Percentiles rank a stretch among this genome's conserved stretches.
Conservation (phyloP, 2,113 vertebrate genomes). For the Harpagus bidentatus region DNA sequence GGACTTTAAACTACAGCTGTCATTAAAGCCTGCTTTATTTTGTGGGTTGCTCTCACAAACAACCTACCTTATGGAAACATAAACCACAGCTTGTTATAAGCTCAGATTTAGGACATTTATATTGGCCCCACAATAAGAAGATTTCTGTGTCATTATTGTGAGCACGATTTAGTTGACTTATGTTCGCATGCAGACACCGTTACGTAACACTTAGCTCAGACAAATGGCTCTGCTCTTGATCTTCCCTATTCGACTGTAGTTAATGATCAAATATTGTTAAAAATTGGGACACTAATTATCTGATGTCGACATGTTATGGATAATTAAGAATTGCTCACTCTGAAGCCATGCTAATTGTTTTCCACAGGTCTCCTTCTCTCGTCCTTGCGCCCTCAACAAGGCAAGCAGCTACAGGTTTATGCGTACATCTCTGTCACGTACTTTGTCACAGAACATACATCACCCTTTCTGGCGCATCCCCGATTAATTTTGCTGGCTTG, state of each 20-base stretch:
- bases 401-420: conserved; percentile 63
- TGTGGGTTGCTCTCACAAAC: neutral
- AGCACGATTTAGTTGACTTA: conserved; percentile 3
- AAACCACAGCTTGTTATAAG: neutral
- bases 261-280: conserved; percentile 78
- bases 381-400: conserved; percentile 73
- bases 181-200: neutral
- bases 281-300: conserved; percentile 80
- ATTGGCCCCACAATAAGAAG: neutral
- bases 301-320: conserved; percentile 78
- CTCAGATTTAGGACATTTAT: neutral
- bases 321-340: conserved; percentile 78
- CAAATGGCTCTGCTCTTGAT: conserved; percentile 44
- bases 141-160: neutral
- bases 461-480: conserved; percentile 68
- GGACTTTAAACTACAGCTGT: neutral
- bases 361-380: conserved; percentile 70
- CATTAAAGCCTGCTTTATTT: neutral
- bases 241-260: conserved; percentile 56
- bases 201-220: conserved; percentile 39
- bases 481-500: conserved; percentile 73
- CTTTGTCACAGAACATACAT: conserved; percentile 78
- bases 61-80: neutral
- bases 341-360: conserved; percentile 76
- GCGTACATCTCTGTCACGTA: conserved; percentile 76